Evolutionary conservation across 2,888 invertebrate genomes (phyloP).

Genomic region (Pomacea canaliculata): DNA sequence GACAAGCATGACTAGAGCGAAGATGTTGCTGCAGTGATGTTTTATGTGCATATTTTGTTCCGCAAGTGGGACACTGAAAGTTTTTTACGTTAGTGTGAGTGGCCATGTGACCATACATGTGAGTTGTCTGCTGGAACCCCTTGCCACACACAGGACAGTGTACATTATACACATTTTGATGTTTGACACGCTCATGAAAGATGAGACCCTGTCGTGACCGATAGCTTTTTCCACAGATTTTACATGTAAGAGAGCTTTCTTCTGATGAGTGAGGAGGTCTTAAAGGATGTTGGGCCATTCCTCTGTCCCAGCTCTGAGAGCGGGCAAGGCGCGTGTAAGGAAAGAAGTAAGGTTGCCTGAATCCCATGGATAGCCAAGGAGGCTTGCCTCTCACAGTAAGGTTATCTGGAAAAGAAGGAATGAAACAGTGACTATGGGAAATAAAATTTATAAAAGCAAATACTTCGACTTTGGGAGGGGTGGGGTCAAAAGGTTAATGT

Average conservation of each 20-base stretch:
- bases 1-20: slow-evolving; percentile 9
- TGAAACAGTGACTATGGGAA: slow-evolving; percentile 8
- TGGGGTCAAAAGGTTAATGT: not conserved
- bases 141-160: slow-evolving; percentile 36
- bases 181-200: slow-evolving; percentile 34
- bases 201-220: slow-evolving; percentile 33
- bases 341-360: slow-evolving; percentile 24
- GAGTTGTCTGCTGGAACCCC: slow-evolving; percentile 37
- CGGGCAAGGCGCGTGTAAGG: slow-evolving; percentile 22
- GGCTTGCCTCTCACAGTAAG: slow-evolving; percentile 21
- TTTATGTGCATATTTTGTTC: slow-evolving; percentile 35
- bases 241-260: slow-evolving; percentile 21
- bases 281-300: not conserved
- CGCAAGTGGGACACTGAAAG: slow-evolving; percentile 31
- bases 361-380: slow-evolving; percentile 20
- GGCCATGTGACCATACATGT: slow-evolving; percentile 35
- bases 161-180: slow-evolving; percentile 31
- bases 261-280: slow-evolving; percentile 4
- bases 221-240: slow-evolving; percentile 32
- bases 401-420: slow-evolving; percentile 29
- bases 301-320: slow-evolving; percentile 22
- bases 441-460: not conserved
- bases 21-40: slow-evolving; percentile 31
- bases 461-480: not conserved
- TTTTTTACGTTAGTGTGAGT: slow-evolving; percentile 34